Conservation (phyloP, 53 echinoderm and acorn worm genomes). For the Zoroaster sp. region DNA sequence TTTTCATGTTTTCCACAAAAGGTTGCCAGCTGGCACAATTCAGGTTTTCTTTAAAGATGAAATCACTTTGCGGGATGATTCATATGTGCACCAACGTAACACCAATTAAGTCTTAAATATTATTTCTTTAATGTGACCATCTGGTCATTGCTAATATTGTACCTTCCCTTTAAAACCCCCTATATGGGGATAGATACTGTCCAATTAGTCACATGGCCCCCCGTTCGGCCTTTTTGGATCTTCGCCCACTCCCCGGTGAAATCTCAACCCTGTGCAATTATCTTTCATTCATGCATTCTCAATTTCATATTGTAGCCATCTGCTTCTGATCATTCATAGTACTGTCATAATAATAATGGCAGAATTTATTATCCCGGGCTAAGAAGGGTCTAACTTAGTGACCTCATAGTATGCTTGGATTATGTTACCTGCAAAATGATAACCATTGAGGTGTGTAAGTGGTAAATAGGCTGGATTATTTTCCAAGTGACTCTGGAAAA, state of each 20-base stretch:
- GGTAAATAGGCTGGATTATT: background rate
- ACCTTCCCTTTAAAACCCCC: too few relatives aligned
- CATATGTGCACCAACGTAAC: too few relatives aligned
- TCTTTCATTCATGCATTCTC: background rate
- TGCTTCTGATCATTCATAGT: background rate
- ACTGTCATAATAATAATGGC: background rate
- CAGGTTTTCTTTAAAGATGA: too few relatives aligned
- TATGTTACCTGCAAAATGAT: background rate
- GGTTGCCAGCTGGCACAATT: too few relatives aligned
- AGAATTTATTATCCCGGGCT: background rate
- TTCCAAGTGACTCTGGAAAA: too few relatives aligned
- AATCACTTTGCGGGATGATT: too few relatives aligned
- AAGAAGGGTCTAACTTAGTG: background rate
- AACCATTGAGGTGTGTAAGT: background rate
- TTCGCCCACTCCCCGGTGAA: background rate
- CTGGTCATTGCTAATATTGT: background rate
- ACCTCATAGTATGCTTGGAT: background rate
- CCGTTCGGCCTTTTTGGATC: background rate
- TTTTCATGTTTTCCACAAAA: too few relatives aligned
- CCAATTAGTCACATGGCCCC: background rate
- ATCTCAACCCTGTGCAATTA: background rate
- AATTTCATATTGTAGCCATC: slow-evolving; percentile 11
- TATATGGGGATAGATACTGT: background rate
- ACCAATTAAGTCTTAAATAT: too few relatives aligned
- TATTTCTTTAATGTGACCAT: background rate